Evolutionary conservation across 2,888 invertebrate species (phyloP).

Genomic region (Xestobium rufovillosum): DNA sequence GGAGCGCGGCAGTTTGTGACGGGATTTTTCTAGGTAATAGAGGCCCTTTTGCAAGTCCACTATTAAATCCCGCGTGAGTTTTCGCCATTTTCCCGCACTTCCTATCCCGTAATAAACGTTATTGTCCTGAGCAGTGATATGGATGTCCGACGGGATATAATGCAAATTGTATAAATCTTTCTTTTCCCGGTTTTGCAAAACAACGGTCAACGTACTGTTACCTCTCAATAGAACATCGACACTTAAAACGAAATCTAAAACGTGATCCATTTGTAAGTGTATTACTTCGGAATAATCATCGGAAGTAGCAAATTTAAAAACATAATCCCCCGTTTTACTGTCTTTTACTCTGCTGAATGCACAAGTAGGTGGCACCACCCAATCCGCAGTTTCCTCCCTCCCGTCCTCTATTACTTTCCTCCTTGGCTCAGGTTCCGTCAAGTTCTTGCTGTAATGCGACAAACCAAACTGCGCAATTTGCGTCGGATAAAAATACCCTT

Average conservation of each 20-base stretch:
- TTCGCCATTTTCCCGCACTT: constrained; percentile 59
- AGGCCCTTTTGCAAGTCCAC: constrained; percentile 90
- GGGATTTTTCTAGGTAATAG: constrained; percentile 57
- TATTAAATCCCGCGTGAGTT: constrained; percentile 77
- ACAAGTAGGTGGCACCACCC: constrained; percentile 68
- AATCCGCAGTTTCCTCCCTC: constrained; percentile 57
- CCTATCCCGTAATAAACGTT: constrained; percentile 87
- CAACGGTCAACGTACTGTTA: constrained; percentile 76
- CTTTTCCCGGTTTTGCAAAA: constrained; percentile 69
- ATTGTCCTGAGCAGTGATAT: constrained; percentile 66
- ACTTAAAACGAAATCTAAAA: constrained; percentile 68
- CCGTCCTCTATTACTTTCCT: constrained; percentile 69
- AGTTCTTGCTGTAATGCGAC: constrained; percentile 93
- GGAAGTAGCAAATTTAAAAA: constrained; percentile 66
- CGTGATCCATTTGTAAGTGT: constrained; percentile 58
- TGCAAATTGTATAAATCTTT: constrained; percentile 73
- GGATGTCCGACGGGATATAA: constrained; percentile 67
- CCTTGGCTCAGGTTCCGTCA: constrained; percentile 77
- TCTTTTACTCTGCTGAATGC: constrained; percentile 57
- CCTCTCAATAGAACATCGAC: constrained; percentile 63
- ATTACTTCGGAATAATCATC: constrained; percentile 63
- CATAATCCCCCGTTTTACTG: constrained; percentile 49
- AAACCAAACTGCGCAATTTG: constrained; percentile 98
- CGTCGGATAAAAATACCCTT: constrained; percentile 95
- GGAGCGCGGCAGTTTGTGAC: constrained; percentile 60